Evolutionary conservation across 2,888 invertebrate genomes (phyloP), one percentile per base, ranked within the genome.

Genomic region (Cephalotes varians): DNA sequence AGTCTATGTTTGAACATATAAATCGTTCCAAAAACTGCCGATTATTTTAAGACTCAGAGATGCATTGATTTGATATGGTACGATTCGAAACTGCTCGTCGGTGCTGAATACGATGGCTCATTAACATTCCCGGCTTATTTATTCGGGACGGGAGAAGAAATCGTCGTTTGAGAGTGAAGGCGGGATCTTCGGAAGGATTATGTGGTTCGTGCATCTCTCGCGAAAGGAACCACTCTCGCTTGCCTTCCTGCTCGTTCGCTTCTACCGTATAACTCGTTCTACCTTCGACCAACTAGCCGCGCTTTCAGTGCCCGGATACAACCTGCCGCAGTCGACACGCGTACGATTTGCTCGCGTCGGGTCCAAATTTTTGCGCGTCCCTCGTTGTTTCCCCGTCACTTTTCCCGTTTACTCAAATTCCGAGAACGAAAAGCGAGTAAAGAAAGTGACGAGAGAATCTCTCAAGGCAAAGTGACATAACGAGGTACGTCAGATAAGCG

Each of bases 121-220:
- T 91, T 91, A 91, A 91, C 88, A 90, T 91, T 90, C 90, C n/a
- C 90, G 81, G 77, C 81, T 85, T 87, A 87, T 86, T 86, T 87
- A 87, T 88, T 76, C 81, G 74, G 31, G 18, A 62, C n/a, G 47
- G 49, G 83, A 72, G 77, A 85, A 84, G 81, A 73, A 76, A 73
- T 64, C 49, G 56, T 44, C 31, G 69, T 62, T 71, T 40, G 74
- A 69, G 64, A 82, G 49, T 69, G 82, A 77, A 82, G 60, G 73
- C 72, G 62, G 73, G 71, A 62, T 51, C 56, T 10, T 51, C n/a
- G 76, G 18, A 49, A 80, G 56, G 69, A 79, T 80, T 76, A 62
- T 40, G 64, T 51, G 83, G 73, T 82, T 81, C 73, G 69, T 56
- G 81, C 56, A 86, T 77, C 86, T 67, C 84, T 76, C 83, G 85